phyloP scores from a whole-genome alignment of 2,113 vertebrate species.

The Oplegnathus fasciatus region DNA sequence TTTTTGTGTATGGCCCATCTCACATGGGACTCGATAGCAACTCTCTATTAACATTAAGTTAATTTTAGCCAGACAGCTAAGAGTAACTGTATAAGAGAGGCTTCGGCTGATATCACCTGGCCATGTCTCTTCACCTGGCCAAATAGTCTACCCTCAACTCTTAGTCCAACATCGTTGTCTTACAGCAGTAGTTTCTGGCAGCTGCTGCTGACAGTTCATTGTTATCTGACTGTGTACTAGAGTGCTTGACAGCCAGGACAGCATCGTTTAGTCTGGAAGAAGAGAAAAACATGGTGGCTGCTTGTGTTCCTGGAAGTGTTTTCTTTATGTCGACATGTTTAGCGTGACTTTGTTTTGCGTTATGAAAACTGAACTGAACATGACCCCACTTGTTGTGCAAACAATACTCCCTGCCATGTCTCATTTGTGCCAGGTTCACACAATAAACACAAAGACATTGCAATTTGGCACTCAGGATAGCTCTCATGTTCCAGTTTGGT shows the following conservation, averaged over 20 bases:
- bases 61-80: background rate
- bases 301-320: conserved; percentile 58
- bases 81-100: background rate
- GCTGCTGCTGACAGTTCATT: conserved; percentile 57
- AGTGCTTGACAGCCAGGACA: conserved; percentile 62
- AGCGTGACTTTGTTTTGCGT: conserved; percentile 49
- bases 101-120: background rate
- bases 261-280: conserved; percentile 52
- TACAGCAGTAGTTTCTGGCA: conserved; percentile 50
- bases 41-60: conserved; percentile 8
- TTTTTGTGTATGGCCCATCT: background rate
- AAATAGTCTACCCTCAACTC: conserved; percentile 16
- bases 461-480: conserved; percentile 43
- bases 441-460: conserved; percentile 66
- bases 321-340: conserved; percentile 50
- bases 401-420: conserved; percentile 62
- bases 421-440: conserved; percentile 65
- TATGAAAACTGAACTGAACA: conserved; percentile 69
- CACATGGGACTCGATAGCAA: conserved; percentile 12
- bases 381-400: conserved; percentile 72
- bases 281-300: conserved; percentile 53
- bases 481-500: conserved; percentile 58
- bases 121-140: conserved; percentile 4
- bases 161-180: conserved; percentile 40
- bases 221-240: conserved; percentile 56